Evolutionary conservation across 35 echinoderm and acorn worm genomes (phyloP).

Genomic region (Chiridota heheva): DNA sequence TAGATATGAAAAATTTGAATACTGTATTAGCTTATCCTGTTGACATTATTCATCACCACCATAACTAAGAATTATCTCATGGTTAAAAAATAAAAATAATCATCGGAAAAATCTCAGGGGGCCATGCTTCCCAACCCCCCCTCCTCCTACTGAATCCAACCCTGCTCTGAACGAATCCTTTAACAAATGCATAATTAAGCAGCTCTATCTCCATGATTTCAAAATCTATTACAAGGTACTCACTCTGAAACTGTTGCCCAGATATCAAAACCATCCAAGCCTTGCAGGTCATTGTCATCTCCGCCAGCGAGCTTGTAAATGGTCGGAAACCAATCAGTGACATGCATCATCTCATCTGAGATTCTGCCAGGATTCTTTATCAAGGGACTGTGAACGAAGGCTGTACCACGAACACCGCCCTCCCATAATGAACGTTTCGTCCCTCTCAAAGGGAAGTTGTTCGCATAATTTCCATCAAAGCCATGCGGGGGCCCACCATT

Average conservation of each 20-base stretch:
- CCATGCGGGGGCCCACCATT: conserved; percentile 84
- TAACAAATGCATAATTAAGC: background rate
- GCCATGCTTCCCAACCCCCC: no score
- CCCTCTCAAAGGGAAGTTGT: conserved; percentile 81
- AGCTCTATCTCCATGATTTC: background rate
- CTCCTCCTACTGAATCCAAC: no score
- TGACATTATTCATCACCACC: no score
- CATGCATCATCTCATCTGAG: conserved; percentile 68
- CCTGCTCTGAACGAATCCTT: background rate
- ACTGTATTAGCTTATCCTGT: no score
- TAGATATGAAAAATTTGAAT: no score
- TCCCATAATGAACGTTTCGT: conserved; percentile 82
- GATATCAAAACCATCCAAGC: conserved; percentile 72
- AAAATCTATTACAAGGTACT: no score
- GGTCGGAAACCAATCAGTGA: conserved; percentile 89
- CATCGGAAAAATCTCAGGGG: no score
- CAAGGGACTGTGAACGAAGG: conserved; percentile 74
- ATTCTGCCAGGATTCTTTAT: conserved; percentile 63
- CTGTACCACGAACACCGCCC: conserved; percentile 74
- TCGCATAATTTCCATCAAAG: conserved; percentile 84
- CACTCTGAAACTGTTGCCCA: conserved; percentile 85
- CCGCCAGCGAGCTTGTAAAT: conserved; percentile 81
- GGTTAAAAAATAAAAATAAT: no score
- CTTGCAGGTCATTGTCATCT: conserved; percentile 20
- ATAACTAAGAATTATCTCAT: no score